phyloP scores from a whole-genome alignment of 1,140 invertebrate genomes.

The Cardiocondyla obscurior region DNA sequence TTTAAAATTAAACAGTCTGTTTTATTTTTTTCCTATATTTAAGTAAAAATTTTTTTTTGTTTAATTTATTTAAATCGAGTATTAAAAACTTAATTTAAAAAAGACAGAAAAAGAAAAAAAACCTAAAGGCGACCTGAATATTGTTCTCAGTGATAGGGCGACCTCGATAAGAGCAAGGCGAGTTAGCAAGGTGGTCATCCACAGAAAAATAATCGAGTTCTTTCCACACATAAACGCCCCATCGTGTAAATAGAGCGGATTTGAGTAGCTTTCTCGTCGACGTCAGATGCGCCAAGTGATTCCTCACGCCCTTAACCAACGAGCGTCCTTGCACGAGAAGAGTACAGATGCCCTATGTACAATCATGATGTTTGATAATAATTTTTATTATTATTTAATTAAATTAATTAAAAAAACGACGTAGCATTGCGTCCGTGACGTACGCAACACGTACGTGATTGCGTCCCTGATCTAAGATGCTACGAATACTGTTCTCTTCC shows the following conservation, averaged over 20 bases:
- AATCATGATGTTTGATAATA: not conserved
- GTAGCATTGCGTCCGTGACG: too few relatives aligned
- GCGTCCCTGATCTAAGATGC: constrained; percentile 79
- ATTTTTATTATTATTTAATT: too few relatives aligned
- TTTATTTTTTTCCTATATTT: too few relatives aligned
- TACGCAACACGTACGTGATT: constrained; percentile 74
- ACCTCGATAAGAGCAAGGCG: constrained; percentile 86
- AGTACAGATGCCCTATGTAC: constrained; percentile 78
- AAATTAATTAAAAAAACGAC: too few relatives aligned
- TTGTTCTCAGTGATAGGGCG: constrained; percentile 88
- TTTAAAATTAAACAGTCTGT: not conserved
- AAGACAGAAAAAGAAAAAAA: too few relatives aligned
- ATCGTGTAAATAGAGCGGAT: constrained; percentile 79
- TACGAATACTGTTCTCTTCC: constrained; percentile 75
- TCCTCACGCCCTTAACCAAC: constrained; percentile 72
- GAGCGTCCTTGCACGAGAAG: constrained; percentile 77
- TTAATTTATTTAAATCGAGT: too few relatives aligned
- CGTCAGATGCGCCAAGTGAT: constrained; percentile 74
- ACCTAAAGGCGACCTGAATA: constrained; percentile 85
- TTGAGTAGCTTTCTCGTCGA: constrained; percentile 78
- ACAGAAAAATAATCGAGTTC: constrained; percentile 85
- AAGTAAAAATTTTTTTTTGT: too few relatives aligned
- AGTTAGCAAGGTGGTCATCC: constrained; percentile 89
- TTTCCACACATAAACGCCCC: constrained; percentile 83
- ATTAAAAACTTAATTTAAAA: too few relatives aligned